Conservation (phyloP, 2,113 vertebrate genomes). For the Romanogobio albipinnatus region DNA sequence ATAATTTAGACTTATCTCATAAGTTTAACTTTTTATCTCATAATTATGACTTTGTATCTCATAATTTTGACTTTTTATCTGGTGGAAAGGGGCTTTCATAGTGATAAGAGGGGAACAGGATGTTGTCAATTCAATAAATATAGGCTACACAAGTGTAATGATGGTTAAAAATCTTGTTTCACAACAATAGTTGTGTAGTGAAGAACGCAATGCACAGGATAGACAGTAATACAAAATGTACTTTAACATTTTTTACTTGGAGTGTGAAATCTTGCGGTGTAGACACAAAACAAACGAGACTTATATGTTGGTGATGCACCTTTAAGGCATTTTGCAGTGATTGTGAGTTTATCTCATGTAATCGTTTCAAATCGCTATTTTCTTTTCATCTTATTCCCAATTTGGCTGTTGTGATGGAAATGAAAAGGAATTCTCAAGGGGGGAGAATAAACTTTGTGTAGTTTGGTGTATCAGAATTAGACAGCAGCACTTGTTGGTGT, state of each 20-base stretch:
- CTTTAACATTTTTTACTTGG: background rate
- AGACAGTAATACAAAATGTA: background rate
- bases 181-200: too few species aligned
- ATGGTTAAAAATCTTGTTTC: background rate
- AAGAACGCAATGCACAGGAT: background rate
- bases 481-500: slow-evolving; percentile 18
- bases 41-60: background rate
- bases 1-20: background rate
- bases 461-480: slow-evolving; percentile 16
- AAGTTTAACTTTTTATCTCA: background rate
- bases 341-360: background rate
- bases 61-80: background rate
- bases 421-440: background rate
- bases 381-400: background rate
- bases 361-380: background rate
- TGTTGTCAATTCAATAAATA: background rate
- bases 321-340: background rate
- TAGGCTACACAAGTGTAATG: background rate
- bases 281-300: background rate
- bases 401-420: background rate
- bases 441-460: slow-evolving; percentile 18
- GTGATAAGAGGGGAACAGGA: background rate
- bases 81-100: background rate
- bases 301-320: background rate
- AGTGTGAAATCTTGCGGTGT: background rate